phyloP scores from a whole-genome alignment of 2,888 invertebrate species.

The Ethmia dodecea region DNA sequence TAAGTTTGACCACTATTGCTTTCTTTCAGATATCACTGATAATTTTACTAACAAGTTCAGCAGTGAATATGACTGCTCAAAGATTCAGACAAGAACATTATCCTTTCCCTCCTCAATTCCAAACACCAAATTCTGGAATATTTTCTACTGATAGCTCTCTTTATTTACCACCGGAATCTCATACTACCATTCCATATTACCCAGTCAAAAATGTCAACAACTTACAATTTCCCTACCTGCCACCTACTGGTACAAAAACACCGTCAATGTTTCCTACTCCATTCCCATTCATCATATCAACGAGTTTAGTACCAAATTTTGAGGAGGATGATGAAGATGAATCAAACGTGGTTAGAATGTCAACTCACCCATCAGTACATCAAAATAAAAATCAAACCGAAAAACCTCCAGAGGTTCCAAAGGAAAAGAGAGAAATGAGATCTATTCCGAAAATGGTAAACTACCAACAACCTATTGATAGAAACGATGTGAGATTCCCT shows the following conservation, averaged over 20 bases:
- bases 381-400: constrained; percentile 36
- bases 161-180: constrained; percentile 59
- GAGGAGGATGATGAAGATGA: constrained; percentile 40
- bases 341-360: constrained; percentile 22
- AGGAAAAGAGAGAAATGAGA: constrained; percentile 41
- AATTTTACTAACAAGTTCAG: constrained; percentile 37
- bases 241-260: constrained; percentile 50
- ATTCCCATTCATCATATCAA: constrained; percentile 47
- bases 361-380: constrained; percentile 23
- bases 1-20: constrained; percentile 29
- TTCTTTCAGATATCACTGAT: constrained; percentile 55
- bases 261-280: constrained; percentile 47
- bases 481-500: constrained; percentile 48
- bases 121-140: constrained; percentile 36
- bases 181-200: constrained; percentile 52
- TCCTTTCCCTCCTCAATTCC: constrained; percentile 53
- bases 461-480: constrained; percentile 47
- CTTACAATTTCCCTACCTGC: constrained; percentile 51
- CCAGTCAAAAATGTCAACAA: constrained; percentile 51
- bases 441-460: constrained; percentile 28
- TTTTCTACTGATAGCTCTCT: constrained; percentile 53
- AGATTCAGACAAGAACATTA: constrained; percentile 44
- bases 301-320: constrained; percentile 39
- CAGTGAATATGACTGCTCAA: constrained; percentile 35
- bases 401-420: constrained; percentile 22